These are phyloP conservation scores for Syndactyla subalaris DNA, from an alignment of 2,797 vertebrate genomes.

Conservation along the genomic window DNA sequence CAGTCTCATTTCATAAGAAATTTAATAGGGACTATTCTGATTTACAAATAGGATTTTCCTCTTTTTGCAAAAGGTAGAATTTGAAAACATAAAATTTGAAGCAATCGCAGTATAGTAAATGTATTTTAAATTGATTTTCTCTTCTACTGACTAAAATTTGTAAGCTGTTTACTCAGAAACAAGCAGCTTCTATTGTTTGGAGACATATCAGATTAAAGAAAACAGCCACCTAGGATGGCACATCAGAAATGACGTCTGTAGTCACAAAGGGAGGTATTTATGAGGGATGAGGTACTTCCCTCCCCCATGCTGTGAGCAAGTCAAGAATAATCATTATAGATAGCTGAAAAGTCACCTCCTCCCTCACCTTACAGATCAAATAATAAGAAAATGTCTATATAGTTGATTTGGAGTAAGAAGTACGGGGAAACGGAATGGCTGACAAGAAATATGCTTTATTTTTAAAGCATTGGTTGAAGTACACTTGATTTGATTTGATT, in stretches of 20 bases:
- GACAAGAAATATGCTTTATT: conserved; percentile 24
- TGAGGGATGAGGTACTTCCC: conserved; percentile 24
- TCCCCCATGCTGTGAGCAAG: conserved; percentile 6
- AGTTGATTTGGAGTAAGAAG: conserved; percentile 22
- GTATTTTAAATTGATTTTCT: conserved; percentile 20
- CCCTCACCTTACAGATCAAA: not conserved
- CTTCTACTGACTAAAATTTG: conserved; percentile 29
- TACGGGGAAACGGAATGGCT: conserved; percentile 6
- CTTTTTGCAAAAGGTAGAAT: not conserved
- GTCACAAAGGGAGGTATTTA: conserved; percentile 27
- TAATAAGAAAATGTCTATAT: conserved; percentile 3
- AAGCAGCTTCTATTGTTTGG: not conserved
- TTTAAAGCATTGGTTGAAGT: conserved; percentile 46
- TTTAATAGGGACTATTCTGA: not conserved
- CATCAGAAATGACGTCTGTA: conserved; percentile 8
- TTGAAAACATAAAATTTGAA: not conserved
- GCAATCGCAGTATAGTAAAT: not conserved
- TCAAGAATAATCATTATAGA: not conserved
- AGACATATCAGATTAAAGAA: conserved; percentile 29
- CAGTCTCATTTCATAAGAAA: not conserved
- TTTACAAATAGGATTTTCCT: not conserved
- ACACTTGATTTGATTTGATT: conserved; percentile 36
- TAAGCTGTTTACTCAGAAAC: conserved; percentile 32
- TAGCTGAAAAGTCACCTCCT: conserved; percentile 20
- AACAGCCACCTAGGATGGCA: not conserved